Evolutionary conservation across 2,113 vertebrate genomes (phyloP), one percentile per base, ranked within the genome.

Genomic region (Cygnus buccinator): DNA sequence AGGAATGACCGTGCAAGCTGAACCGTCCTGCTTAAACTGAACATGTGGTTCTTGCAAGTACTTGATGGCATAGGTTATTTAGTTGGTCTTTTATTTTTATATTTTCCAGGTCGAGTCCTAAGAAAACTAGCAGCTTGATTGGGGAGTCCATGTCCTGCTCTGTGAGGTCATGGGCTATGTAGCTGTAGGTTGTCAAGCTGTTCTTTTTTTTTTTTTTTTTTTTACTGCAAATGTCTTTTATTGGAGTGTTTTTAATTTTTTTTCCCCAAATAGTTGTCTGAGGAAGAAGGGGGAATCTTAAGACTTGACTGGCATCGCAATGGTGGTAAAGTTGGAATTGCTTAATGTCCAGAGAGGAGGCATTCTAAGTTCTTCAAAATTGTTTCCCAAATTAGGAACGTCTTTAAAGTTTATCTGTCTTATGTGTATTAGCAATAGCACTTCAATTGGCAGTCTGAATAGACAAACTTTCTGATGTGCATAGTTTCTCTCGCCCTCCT

Each of bases 171-270:
- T 33, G 16, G 44, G n/a, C 59, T 72, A 10, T 75, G 21, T 0
- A 0, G 76, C 62, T 67, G 23, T 43, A 35, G 21, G 1, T 26
- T 13, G 35, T 52, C 1, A 2, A 5, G 7, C 43, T 78, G 16
- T 35, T 48, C 29, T 22, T 62, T 25, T 63, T 28, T 16, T 63
- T 39, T 20, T 9, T 37, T 37, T 39, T 39, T 39, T 39, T 71
- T 63, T 35, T 12, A 48, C 13, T 2, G 1, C 21, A 25, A 21
- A 7, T 41, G 6, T 43, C 3, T 59, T 31, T 52, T 70, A 13
- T 11, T 70, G 77, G 29, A 37, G 26, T 13, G 19, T 41, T 63
- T 43, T 63, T 46, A 8, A 73, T 63, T 26, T 11, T 78, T 68
- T 39, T 18, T 25, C 9, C 15, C 35, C 19, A 22, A 10, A 19